Conservation (phyloP, 2,113 vertebrate species). For the Entomyzon cyanotis region DNA sequence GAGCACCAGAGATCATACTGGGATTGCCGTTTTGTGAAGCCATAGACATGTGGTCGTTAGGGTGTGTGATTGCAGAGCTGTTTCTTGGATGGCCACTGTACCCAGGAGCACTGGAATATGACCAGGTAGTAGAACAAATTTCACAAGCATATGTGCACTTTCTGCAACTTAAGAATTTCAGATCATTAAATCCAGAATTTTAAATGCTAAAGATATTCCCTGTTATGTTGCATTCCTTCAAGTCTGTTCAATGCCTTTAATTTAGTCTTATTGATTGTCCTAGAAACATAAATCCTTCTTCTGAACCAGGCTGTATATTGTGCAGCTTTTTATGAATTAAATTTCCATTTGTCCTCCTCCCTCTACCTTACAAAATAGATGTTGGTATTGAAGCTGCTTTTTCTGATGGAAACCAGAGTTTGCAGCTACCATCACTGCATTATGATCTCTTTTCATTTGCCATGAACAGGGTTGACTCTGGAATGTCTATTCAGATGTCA, state of each 20-base stretch:
- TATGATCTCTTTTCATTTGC: not conserved
- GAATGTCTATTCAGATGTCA: not conserved
- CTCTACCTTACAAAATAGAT: not conserved
- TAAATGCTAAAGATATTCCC: not conserved
- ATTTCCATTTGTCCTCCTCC: not conserved
- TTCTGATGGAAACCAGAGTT: not conserved
- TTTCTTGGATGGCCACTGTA: constrained; percentile 99
- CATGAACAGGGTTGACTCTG: not conserved
- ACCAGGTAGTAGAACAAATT: constrained; percentile 86
- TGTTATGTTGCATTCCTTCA: not conserved
- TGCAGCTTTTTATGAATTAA: not conserved
- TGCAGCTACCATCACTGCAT: not conserved
- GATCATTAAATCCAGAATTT: not conserved
- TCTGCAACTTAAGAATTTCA: not conserved
- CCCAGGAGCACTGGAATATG: constrained; percentile 97
- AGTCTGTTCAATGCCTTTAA: not conserved
- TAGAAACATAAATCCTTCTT: not conserved
- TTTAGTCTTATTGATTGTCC: not conserved
- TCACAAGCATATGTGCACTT: not conserved
- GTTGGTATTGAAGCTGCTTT: not conserved
- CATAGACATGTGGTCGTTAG: constrained; percentile 99
- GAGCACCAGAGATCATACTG: constrained; percentile 99
- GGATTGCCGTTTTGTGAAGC: constrained; percentile 99
- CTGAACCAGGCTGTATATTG: not conserved
- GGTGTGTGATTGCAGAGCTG: constrained; percentile 98